Conservation (phyloP, 1,140 invertebrate genomes). For the Amyelois transitella region DNA sequence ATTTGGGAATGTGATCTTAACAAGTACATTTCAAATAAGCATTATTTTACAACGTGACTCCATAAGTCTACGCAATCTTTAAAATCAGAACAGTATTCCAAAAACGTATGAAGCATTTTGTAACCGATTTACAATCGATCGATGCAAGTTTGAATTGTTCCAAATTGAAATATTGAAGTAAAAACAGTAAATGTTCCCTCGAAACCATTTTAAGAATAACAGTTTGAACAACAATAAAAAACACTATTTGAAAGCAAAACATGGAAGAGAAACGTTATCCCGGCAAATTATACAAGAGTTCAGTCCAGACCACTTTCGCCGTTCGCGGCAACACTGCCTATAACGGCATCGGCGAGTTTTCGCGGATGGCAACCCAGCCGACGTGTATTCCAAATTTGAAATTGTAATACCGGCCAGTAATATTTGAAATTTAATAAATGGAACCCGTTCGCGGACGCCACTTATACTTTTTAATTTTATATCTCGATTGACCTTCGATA, state of each 20-base stretch:
- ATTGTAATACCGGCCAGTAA: slow-evolving; percentile 63
- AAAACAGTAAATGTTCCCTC: neutral
- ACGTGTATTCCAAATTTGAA: slow-evolving; percentile 54
- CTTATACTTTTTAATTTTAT: slow-evolving; percentile 73
- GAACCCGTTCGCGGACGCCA: slow-evolving; percentile 50
- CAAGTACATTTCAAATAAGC: neutral
- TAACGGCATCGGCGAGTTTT: slow-evolving; percentile 5
- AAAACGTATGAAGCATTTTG: neutral
- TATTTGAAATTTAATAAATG: slow-evolving; percentile 72
- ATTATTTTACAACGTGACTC: neutral
- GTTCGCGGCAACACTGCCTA: neutral
- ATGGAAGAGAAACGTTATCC: neutral
- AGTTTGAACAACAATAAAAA: neutral
- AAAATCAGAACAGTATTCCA: neutral
- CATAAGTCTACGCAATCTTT: neutral
- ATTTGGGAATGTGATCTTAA: neutral
- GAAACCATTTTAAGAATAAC: neutral
- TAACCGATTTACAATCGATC: neutral
- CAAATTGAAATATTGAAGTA: neutral
- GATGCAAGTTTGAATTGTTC: neutral
- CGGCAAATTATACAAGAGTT: neutral
- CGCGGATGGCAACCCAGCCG: slow-evolving; percentile 3
- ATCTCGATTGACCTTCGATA: slow-evolving; percentile 65
- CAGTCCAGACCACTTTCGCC: neutral
- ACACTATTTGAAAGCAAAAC: neutral